Base-by-base conservation (phyloP, 2,888 invertebrate species). In the Quadroppia sp. region DNA sequence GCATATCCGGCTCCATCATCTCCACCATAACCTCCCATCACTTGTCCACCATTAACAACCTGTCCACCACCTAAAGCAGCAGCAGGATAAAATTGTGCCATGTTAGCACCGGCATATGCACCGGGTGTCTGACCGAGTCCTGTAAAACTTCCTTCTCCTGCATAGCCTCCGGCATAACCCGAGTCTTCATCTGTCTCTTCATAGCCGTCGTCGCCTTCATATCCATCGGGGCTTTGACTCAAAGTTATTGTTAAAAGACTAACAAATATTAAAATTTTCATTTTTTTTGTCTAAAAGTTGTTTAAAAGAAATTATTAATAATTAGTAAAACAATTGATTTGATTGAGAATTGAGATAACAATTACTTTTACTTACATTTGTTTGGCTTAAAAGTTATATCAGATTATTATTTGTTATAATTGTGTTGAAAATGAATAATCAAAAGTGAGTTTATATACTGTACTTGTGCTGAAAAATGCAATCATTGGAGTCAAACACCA, bases 191-290 rank as follows among this genome's bases (percentile, higher is more conserved):
- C n/a, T 2, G 2, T 42, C 1, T 20, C 67, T 13, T 42, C 67
- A 42, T 40, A 20, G 0, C 67, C 67, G 17, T 36, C 61, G 36
- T 42, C 67, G n/a, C 67, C 67, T 42, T 40, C 67, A 67, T 67
- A 67, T 1, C 42, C 67, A 1, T 32, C 59, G 1, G 11, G 28
- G 28, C 15, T 28, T 30, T 67, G 67, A 17, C 36, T n/a, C 13
- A 67, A 40, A 36, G 23, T 42, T 4, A 67, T n/a, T 42, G 67
- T 20, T 23, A 67, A 13, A 13, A 36, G n/a, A 20, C 67, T 42
- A 42, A 67, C 9, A 13, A 67, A n/a, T 67, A 67, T 67, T n/a
- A 67, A 42, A n/a, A 30, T 17, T 36, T 61, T 61, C 61, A 61
- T 61, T 53, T 17, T 61, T 28, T 67, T 23, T n/a, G n/a, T n/a